phyloP scores from a whole-genome alignment of 2,888 invertebrate species.

The Neocrepidodera transversa region DNA sequence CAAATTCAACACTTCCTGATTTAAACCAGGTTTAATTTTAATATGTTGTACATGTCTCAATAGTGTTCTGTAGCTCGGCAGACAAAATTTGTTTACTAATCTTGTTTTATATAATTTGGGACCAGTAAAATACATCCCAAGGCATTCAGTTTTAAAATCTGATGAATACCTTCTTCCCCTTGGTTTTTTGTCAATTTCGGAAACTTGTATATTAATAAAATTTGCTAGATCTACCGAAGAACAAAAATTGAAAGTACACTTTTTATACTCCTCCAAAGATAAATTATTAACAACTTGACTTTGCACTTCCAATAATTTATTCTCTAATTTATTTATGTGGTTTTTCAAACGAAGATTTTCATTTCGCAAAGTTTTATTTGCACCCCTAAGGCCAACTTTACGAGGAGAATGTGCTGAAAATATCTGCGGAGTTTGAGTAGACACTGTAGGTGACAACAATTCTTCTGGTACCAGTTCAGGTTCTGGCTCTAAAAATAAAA shows the following conservation, averaged over 20 bases:
- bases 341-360: background rate
- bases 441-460: background rate
- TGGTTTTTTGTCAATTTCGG: background rate
- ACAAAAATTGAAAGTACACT: background rate
- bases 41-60: background rate
- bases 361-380: background rate
- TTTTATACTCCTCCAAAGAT: background rate
- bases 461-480: no score
- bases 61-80: background rate
- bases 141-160: background rate
- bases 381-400: background rate
- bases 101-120: constrained; percentile 2
- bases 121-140: constrained; percentile 2
- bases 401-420: background rate
- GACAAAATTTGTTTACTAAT: background rate
- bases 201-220: background rate
- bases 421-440: background rate
- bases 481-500: no score
- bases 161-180: background rate
- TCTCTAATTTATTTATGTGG: background rate
- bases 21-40: background rate
- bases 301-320: background rate
- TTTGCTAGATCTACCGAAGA: background rate
- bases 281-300: background rate
- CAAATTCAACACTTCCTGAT: background rate